Evolutionary conservation across 2,113 vertebrate genomes (phyloP).

Genomic region (Dromiciops gliroides): DNA sequence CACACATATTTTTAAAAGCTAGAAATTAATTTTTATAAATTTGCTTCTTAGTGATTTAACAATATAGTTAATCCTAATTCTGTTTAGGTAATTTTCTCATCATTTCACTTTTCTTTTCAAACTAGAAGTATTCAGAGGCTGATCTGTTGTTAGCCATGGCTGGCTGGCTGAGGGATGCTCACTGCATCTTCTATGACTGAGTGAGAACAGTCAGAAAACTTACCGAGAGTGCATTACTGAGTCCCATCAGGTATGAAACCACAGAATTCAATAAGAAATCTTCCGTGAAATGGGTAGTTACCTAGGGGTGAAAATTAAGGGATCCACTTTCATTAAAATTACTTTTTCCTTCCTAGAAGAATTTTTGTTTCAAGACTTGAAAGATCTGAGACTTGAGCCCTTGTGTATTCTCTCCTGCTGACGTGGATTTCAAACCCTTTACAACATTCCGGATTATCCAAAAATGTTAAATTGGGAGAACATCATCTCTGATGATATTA

Average conservation of each 20-base stretch:
- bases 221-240: slow-evolving; percentile 90
- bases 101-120: neutral
- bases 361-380: neutral
- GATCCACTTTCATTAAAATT: neutral
- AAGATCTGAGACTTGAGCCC: neutral
- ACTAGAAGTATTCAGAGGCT: neutral
- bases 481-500: neutral
- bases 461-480: neutral
- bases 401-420: neutral
- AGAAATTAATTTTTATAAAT: neutral
- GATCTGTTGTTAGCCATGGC: neutral
- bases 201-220: slow-evolving; percentile 69
- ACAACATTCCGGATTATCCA: neutral
- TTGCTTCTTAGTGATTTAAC: neutral
- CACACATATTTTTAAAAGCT: neutral
- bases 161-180: neutral
- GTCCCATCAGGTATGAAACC: slow-evolving; percentile 94
- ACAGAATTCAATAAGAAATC: slow-evolving; percentile 93
- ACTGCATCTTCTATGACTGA: too few relatives aligned
- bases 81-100: neutral
- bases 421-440: neutral
- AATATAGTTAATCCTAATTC: neutral
- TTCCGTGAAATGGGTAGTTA: slow-evolving; percentile 91
- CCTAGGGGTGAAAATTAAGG: slow-evolving; percentile 82
- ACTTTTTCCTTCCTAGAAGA: slow-evolving; percentile 1